phyloP scores from a whole-genome alignment of 2,888 invertebrate genomes.

The Erebia epiphron region DNA sequence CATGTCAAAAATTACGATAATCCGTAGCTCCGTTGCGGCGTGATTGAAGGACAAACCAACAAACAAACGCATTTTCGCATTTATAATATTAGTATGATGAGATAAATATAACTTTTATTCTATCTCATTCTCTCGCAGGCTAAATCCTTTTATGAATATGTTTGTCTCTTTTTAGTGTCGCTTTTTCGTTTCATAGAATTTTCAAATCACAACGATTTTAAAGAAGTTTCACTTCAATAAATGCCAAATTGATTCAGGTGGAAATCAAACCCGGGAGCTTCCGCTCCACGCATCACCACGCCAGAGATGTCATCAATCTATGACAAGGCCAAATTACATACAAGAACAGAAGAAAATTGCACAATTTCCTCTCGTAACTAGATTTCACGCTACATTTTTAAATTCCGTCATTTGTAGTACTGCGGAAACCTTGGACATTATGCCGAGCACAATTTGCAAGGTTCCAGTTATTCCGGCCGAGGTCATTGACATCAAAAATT shows the following conservation, averaged over 20 bases:
- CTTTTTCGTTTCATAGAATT: no score
- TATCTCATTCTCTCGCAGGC: no score
- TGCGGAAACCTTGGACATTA: conserved; percentile 33
- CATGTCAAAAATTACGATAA: no score
- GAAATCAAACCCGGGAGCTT: background rate
- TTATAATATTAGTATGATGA: no score
- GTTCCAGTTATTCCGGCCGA: conserved; percentile 37
- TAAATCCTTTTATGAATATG: no score
- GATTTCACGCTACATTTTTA: conserved; percentile 20
- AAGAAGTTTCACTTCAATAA: no score
- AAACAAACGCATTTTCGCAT: no score
- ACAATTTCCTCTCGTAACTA: conserved; percentile 1
- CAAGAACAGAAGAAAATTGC: background rate
- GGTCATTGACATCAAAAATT: conserved; percentile 36
- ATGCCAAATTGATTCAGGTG: background rate
- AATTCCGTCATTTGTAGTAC: conserved; percentile 25
- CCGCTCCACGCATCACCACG: background rate
- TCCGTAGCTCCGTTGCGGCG: no score
- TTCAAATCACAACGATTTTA: no score
- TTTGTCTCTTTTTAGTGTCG: no score
- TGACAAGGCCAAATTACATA: background rate
- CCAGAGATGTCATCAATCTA: background rate
- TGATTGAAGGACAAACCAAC: no score
- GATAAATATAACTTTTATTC: no score
- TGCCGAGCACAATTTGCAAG: conserved; percentile 30